Base-by-base conservation (phyloP, 2,797 vertebrate species). In the Sebastes steindachneri region DNA sequence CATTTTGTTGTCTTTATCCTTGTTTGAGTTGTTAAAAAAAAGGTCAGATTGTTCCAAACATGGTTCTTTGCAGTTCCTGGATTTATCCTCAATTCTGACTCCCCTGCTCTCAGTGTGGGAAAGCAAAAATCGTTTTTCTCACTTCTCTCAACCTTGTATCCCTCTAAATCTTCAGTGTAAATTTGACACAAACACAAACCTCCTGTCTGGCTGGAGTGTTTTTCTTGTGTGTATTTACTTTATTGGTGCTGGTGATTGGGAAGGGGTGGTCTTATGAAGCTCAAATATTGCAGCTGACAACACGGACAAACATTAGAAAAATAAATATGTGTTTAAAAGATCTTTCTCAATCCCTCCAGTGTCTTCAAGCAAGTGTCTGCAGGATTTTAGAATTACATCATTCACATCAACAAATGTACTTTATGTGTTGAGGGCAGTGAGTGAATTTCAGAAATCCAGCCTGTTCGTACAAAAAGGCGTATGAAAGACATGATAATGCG, bases 1-100 rank as follows among this genome's bases (percentile, higher is more conserved):
- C 90, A 85, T 91, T 94, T 86, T 92, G 90, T 91, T 93, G 90
- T 93, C 94, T 94, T 93, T 91, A 94, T 93, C 89, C 88, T 88
- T 93, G 90, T 94, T 93, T 92, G 88, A 93, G 92, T 91, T 89
- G 88, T 91, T 78, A 83, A 71, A 82, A 78, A 92, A 92, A 92
- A 90, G 77, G 84, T 86, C 85, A 88, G 89, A 77, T 89, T 91
- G 91, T 91, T 90, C 76, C 75, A 83, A 91, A 92, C 88, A 88
- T 79, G 83, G 66, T 75, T 89, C 73, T 89, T 86, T 91, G 73
- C 73, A 64, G 82, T 92, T 91, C 67, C 64, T 5, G 35, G 83
- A 75, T 89, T 92, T 92, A 93, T 88, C 87, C 89, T 80, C 79
- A 80, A 88, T 89, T 93, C 78, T 73, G 68, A 84, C 68, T 84